These are phyloP conservation scores for Laticauda laticaudata DNA, from an alignment of 2,113 vertebrate species.

Conservation along the genomic window DNA sequence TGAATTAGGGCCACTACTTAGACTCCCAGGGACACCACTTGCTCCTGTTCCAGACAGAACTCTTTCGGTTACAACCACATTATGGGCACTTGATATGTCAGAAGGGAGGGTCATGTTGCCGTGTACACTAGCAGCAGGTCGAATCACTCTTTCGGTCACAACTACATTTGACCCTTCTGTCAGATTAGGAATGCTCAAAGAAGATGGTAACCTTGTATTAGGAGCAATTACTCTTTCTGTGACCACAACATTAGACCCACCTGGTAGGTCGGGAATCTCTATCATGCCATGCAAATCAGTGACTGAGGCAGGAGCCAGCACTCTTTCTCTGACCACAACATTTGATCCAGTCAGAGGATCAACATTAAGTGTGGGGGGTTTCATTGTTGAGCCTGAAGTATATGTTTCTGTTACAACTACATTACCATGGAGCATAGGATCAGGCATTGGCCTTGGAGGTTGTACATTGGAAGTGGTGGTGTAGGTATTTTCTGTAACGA, in stretches of 20 bases:
- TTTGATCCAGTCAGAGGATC: slow-evolving; percentile 70
- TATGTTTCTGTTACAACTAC: slow-evolving; percentile 77
- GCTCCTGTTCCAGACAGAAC: slow-evolving; percentile 72
- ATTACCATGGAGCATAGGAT: slow-evolving; percentile 68
- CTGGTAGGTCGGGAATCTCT: slow-evolving; percentile 71
- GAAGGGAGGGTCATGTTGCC: slow-evolving; percentile 72
- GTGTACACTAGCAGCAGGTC: slow-evolving; percentile 67
- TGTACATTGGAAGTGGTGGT: slow-evolving; percentile 65
- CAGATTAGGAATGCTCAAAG: slow-evolving; percentile 71
- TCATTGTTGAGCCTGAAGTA: slow-evolving; percentile 50
- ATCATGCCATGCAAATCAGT: slow-evolving; percentile 69
- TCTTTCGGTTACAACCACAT: slow-evolving; percentile 76
- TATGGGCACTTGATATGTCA: slow-evolving; percentile 68
- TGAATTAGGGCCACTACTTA: slow-evolving; percentile 38
- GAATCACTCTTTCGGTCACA: slow-evolving; percentile 76
- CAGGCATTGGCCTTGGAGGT: slow-evolving; percentile 48
- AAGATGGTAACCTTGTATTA: slow-evolving; percentile 64
- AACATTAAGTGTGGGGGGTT: slow-evolving; percentile 60
- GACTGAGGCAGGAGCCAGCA: slow-evolving; percentile 67
- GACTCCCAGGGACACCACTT: slow-evolving; percentile 34
- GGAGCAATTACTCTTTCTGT: slow-evolving; percentile 76
- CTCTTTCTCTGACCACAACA: slow-evolving; percentile 73
- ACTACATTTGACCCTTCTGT: slow-evolving; percentile 75
- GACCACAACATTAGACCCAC: slow-evolving; percentile 75
- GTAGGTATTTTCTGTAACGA: slow-evolving; percentile 65